Conservation (phyloP, 2,797 vertebrate species). For the Sebastolobus altivelis region DNA sequence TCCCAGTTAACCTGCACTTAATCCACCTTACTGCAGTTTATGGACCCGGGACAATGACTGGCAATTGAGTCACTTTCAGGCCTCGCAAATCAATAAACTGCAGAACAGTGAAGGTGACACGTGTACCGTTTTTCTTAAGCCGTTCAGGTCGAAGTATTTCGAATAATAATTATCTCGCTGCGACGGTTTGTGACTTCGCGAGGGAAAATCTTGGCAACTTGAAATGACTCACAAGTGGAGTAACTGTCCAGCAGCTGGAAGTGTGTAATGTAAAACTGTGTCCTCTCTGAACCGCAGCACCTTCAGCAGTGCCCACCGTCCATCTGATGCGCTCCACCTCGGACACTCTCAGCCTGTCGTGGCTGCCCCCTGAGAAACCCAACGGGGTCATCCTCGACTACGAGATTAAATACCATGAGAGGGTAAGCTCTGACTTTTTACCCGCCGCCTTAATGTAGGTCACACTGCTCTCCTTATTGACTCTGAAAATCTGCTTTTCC, state of each 20-base stretch:
- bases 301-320: conserved; percentile 93
- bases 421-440: conserved; percentile 84
- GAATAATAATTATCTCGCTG: conserved; percentile 49
- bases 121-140: conserved; percentile 38
- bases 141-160: conserved; percentile 38
- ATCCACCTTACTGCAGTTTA: conserved; percentile 73
- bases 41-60: conserved; percentile 68
- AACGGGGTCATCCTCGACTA: conserved; percentile 99
- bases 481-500: conserved; percentile 26
- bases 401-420: conserved; percentile 98
- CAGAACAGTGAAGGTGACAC: conserved; percentile 70
- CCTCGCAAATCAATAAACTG: conserved; percentile 73
- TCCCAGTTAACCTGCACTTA: conserved; percentile 73
- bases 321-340: conserved; percentile 94
- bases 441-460: conserved; percentile 20
- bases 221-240: background rate
- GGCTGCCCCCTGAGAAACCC: conserved; percentile 95
- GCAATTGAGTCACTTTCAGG: conserved; percentile 73
- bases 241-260: background rate
- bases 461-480: conserved; percentile 20
- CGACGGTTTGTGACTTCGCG: conserved; percentile 33
- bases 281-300: conserved; percentile 82
- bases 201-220: conserved; percentile 17
- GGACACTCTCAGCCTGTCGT: conserved; percentile 94
- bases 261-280: background rate